Percentiles rank a stretch among this genome's conserved stretches.
phyloP scores from a whole-genome alignment of 2,113 vertebrate species.

The Dicaeum eximium region DNA sequence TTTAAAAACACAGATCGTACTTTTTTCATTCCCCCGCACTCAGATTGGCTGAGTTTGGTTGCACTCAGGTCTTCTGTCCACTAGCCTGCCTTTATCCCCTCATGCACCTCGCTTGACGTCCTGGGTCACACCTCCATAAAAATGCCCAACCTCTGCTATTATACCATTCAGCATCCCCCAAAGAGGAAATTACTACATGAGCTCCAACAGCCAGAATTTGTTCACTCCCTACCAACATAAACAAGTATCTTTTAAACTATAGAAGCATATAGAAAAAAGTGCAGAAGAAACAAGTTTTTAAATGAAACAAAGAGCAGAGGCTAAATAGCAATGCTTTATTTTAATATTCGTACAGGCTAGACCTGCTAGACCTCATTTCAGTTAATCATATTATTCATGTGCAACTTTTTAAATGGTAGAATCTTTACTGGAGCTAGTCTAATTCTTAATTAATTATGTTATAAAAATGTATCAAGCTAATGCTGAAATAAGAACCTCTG shows the following conservation, averaged over 20 bases:
- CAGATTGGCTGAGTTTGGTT: not conserved
- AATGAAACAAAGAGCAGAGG: not conserved
- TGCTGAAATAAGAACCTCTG: not conserved
- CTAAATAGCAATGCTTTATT: not conserved
- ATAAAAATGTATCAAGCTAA: not conserved
- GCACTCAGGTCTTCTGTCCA: not conserved
- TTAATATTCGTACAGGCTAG: not conserved
- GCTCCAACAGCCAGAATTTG: not conserved
- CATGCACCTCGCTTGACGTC: not conserved
- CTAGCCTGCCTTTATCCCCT: not conserved
- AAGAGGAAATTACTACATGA: not conserved
- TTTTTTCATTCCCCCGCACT: not conserved
- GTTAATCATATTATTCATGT: not conserved
- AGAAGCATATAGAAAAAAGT: not conserved
- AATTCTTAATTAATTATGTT: not conserved
- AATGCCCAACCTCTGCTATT: not conserved
- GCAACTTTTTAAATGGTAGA: not conserved
- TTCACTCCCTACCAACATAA: not conserved
- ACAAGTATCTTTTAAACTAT: fast-evolving
- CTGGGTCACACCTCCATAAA: not conserved
- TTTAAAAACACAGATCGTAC: not conserved
- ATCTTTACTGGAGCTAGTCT: not conserved
- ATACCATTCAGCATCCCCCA: not conserved
- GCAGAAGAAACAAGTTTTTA: not conserved
- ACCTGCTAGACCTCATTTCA: not conserved